A percentile compares a stretch with the other conserved stretches of the same genome.
Conservation (phyloP, 2,888 invertebrate species). For the Morpho achilles region DNA sequence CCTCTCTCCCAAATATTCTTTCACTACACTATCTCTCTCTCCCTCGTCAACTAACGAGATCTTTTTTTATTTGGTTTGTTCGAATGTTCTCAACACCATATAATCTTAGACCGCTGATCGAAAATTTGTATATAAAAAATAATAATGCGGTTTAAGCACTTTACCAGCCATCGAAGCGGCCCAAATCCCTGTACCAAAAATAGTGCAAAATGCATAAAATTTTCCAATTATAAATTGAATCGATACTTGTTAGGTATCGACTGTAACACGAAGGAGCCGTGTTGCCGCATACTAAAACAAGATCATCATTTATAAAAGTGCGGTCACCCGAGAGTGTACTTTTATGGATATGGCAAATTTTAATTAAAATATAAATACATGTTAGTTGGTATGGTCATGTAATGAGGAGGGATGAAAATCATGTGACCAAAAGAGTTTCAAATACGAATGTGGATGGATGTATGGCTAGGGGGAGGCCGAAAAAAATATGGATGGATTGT, state of each 20-base stretch:
- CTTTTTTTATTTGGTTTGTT: no score
- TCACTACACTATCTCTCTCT: background rate
- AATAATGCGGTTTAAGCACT: background rate
- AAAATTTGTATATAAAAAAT: no score
- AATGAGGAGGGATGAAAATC: no score
- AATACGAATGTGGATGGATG: no score
- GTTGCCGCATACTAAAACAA: constrained; percentile 40
- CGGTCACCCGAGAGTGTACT: constrained; percentile 4
- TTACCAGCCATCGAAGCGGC: background rate
- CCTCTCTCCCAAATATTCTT: background rate
- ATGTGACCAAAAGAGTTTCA: no score
- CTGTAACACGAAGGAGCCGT: constrained; percentile 31
- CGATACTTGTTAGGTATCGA: constrained; percentile 32
- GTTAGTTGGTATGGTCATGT: no score
- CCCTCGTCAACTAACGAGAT: no score
- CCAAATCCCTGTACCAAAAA: constrained; percentile 6
- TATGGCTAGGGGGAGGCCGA: no score
- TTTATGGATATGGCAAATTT: constrained; percentile 11
- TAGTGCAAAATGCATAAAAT: constrained; percentile 14
- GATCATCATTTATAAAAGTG: constrained; percentile 30
- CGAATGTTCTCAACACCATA: no score
- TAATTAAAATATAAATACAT: no score
- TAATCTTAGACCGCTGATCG: background rate
- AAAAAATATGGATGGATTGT: no score
- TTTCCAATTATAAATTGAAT: constrained; percentile 30